phyloP scores from a whole-genome alignment of 2,888 invertebrate genomes.

The Drosophila birchii region DNA sequence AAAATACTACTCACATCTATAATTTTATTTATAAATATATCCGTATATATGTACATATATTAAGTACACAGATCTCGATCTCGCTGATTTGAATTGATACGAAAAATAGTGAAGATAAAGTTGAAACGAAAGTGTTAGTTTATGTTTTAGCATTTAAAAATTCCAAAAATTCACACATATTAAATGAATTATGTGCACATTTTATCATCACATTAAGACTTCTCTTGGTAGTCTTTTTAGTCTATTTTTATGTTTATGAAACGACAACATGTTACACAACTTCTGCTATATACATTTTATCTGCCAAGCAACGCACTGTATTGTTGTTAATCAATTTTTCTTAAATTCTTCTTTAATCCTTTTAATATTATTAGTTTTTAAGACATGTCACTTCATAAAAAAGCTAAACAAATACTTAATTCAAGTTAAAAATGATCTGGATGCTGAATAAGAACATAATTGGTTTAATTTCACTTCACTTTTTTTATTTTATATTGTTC shows the following conservation, averaged over 20 bases:
- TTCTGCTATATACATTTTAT: constrained; percentile 29
- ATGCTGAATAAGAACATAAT: background rate
- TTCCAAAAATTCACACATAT: background rate
- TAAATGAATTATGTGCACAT: background rate
- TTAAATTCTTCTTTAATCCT: background rate
- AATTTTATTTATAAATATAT: constrained; percentile 36
- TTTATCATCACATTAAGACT: constrained; percentile 12
- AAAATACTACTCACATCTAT: constrained; percentile 20
- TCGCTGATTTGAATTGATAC: background rate
- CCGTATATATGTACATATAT: constrained; percentile 17
- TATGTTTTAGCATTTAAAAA: background rate
- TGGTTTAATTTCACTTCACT: constrained; percentile 10
- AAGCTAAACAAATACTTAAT: background rate
- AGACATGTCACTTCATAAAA: background rate
- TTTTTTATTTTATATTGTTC: no score
- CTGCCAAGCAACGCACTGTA: background rate
- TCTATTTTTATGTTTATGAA: constrained; percentile 60
- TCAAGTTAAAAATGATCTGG: background rate
- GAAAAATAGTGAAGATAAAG: constrained; percentile 5
- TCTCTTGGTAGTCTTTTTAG: constrained; percentile 49
- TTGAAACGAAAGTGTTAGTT: background rate
- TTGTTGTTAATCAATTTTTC: background rate
- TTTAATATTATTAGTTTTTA: background rate
- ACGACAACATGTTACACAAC: constrained; percentile 68
- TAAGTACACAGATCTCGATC: constrained; percentile 14